Evolutionary conservation across 2,888 invertebrate genomes (phyloP), one percentile per base, ranked within the genome.

Genomic region (Microdon myrmicae): DNA sequence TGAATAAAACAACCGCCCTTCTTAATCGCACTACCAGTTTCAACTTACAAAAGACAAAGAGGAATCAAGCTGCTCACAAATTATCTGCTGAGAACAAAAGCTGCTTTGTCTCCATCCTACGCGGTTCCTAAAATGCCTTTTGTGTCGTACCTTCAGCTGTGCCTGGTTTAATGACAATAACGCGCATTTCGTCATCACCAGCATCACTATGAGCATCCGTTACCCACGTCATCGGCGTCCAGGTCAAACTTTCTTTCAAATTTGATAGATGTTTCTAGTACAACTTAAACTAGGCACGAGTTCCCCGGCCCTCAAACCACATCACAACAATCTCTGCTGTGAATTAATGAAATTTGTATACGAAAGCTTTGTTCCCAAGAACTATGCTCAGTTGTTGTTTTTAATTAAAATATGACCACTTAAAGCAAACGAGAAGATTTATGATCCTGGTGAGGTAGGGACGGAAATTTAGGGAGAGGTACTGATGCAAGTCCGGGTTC

Each of bases 381-480:
- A 61, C 56, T 55, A 49, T 61, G 61, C 39, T 61, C 55, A 56
- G 44, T 55, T 49, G 34, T 41, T 61, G 56, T 45, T 49, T 60
- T 56, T 61, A 61, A 61, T 61, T 61, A 51, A 61, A 61, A 56
- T 56, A 61, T 45, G 51, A 61, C 61, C 61, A 61, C 61, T 61
- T 61, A 56, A 45, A 45, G 31, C 34, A 51, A 35, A 61, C 61
- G 56, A 61, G 56, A 56, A 45, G 45, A 56, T 55, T 54, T 60
- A 55, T 55, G 49, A 55, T 34, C 35, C 32, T 23, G 28, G n/a
- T n/a, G n/a, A 17, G 26, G 26, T 31, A 31, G 41, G 45, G 25
- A 41, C 23, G 9, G 8, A 20, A 29, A 41, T 55, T 55, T 31
- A 32, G 35, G n/a, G n/a, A n/a, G 41, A 29, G 29, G 41, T 9